A percentile compares a stretch with the other conserved stretches of the same genome.
phyloP scores from a whole-genome alignment of 2,113 vertebrate genomes.

The Pristiophorus japonicus region DNA sequence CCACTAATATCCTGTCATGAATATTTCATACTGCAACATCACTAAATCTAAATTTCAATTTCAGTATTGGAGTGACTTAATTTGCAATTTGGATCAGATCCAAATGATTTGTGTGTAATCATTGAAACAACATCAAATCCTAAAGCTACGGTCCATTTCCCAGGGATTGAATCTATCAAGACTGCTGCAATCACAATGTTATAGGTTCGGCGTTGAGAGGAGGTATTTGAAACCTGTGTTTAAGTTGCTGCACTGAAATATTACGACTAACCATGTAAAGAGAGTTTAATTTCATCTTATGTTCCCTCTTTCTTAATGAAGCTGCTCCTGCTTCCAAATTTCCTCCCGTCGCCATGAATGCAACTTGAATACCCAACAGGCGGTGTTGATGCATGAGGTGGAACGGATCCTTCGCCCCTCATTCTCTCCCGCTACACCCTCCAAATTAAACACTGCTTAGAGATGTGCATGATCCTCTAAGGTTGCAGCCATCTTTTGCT shows the following conservation, averaged over 20 bases:
- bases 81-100: not conserved
- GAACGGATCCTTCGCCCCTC: not conserved
- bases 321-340: not conserved
- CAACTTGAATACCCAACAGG: not conserved
- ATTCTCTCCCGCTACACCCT: not conserved
- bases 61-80: not conserved
- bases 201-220: not conserved
- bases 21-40: not conserved
- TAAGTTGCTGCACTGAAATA: not conserved
- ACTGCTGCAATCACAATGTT: not conserved
- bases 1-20: not conserved
- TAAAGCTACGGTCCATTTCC: not conserved
- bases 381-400: not conserved
- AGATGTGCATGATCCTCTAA: not conserved
- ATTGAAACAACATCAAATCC: not conserved
- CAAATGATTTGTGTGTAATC: not conserved
- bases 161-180: not conserved
- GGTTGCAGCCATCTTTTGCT: not conserved
- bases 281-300: not conserved
- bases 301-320: not conserved
- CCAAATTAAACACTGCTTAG: not conserved
- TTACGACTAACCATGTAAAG: not conserved
- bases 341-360: not conserved
- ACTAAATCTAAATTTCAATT: not conserved
- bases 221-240: not conserved